Percentiles rank a stretch among this genome's conserved stretches.
Conservation (phyloP, 2,888 invertebrate genomes). For the Mimas tiliae region DNA sequence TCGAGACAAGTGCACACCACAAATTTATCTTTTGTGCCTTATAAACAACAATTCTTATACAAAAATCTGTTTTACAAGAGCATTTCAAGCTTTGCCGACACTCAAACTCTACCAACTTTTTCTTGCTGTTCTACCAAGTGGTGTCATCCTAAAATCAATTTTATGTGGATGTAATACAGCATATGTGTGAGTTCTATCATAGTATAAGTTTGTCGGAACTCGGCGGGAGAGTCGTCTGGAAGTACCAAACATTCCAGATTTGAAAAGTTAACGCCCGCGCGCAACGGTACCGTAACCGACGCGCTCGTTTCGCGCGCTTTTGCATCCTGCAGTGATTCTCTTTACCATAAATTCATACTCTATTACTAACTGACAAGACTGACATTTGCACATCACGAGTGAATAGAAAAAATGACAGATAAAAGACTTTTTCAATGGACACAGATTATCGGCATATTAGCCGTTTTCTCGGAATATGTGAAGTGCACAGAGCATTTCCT, state of each 20-base stretch:
- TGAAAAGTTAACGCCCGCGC: constrained; percentile 54
- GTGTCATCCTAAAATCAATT: background rate
- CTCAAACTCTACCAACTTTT: constrained; percentile 4
- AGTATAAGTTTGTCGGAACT: background rate
- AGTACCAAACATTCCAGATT: constrained; percentile 35
- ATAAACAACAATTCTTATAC: background rate
- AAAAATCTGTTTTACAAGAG: constrained; percentile 18
- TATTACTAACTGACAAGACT: background rate
- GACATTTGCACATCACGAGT: background rate
- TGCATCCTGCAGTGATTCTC: constrained; percentile 35
- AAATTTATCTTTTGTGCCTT: constrained; percentile 12
- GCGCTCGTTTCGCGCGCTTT: constrained; percentile 63
- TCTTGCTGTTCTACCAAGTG: background rate
- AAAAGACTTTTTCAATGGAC: constrained; percentile 12
- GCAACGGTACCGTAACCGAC: constrained; percentile 68
- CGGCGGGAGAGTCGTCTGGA: constrained; percentile 31
- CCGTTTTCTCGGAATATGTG: constrained; percentile 2
- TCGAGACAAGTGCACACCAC: constrained; percentile 25
- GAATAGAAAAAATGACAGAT: constrained; percentile 15
- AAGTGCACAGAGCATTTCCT: constrained; percentile 7
- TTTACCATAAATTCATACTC: background rate
- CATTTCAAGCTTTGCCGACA: constrained; percentile 14
- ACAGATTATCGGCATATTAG: constrained; percentile 12
- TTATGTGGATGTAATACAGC: background rate
- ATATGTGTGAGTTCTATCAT: background rate